These are phyloP conservation scores for Tympanoctomys barrerae DNA, from an alignment of 2,797 vertebrate genomes.

Conservation along the genomic window DNA sequence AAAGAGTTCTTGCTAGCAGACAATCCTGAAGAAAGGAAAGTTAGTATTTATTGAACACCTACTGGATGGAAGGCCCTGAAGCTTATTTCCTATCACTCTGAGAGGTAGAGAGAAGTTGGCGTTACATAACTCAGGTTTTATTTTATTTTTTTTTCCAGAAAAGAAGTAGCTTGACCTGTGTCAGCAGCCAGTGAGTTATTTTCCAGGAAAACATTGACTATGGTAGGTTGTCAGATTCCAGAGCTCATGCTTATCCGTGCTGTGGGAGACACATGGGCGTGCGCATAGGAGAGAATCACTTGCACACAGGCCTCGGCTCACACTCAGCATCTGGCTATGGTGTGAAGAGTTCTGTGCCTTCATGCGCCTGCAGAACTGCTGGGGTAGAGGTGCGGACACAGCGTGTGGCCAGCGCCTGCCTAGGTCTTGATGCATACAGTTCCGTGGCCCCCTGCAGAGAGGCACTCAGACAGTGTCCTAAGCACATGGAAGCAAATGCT, in stretches of 20 bases:
- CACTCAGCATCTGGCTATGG: not conserved
- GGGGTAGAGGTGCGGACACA: not conserved
- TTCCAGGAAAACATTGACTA: not conserved
- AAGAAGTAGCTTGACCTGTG: not conserved
- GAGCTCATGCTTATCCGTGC: not conserved
- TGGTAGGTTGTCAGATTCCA: not conserved
- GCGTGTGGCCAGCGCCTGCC: not conserved
- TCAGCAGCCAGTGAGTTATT: not conserved
- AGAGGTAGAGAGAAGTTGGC: not conserved
- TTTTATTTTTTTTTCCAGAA: not conserved
- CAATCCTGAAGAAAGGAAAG: not conserved
- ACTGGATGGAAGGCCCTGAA: not conserved
- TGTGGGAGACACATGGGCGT: fast-evolving
- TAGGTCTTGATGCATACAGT: not conserved
- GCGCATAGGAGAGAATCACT: not conserved
- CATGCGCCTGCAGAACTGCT: not conserved
- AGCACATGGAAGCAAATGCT: not conserved
- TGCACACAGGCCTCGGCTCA: not conserved
- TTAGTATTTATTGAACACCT: not conserved
- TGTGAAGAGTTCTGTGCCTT: not conserved
- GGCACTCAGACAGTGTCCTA: not conserved
- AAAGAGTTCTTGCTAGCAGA: not conserved
- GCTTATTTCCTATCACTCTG: not conserved
- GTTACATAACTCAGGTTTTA: not conserved
- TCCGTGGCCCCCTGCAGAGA: not conserved